Conservation (phyloP, 2,113 vertebrate species). For the Macroglossus sobrinus region DNA sequence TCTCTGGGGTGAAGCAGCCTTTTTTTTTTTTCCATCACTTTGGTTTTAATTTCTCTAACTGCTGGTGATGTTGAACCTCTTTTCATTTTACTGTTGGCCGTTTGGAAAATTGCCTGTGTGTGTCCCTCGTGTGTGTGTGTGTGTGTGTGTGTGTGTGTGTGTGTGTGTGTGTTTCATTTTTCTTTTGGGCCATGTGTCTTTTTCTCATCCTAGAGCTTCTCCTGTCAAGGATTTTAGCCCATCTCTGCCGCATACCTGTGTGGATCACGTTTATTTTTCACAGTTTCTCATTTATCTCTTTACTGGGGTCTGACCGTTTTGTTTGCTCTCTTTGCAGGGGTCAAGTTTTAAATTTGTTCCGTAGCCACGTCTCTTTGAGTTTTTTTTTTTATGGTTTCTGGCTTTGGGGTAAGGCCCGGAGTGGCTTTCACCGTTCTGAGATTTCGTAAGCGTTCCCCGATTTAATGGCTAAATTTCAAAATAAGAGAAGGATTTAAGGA, state of each 20-base stretch:
- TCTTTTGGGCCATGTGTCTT: background rate
- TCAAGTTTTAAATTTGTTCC: background rate
- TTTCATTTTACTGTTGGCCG: fast-evolving
- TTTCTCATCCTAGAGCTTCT: background rate
- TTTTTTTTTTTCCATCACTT: background rate
- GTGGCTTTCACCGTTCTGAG: fast-evolving
- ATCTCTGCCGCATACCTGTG: fast-evolving
- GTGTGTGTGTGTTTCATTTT: background rate
- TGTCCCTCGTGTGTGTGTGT: fast-evolving
- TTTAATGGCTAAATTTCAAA: background rate
- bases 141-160: fast-evolving
- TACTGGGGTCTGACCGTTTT: background rate
- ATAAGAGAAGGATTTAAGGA: fast-evolving
- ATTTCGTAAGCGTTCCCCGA: fast-evolving
- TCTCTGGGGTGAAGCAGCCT: background rate
- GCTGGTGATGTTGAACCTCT: background rate
- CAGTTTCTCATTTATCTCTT: background rate
- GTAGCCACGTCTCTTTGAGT: too few relatives aligned
- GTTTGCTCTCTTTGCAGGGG: background rate
- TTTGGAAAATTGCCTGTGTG: background rate
- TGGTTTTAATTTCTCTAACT: background rate
- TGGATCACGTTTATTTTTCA: fast-evolving
- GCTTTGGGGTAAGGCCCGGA: background rate
- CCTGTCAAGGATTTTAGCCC: fast-evolving
- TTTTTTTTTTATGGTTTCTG: background rate